A percentile compares a stretch with the other conserved stretches of the same genome.
Conservation (phyloP, 2,888 invertebrate species). For the Ichneumoninae sp. region DNA sequence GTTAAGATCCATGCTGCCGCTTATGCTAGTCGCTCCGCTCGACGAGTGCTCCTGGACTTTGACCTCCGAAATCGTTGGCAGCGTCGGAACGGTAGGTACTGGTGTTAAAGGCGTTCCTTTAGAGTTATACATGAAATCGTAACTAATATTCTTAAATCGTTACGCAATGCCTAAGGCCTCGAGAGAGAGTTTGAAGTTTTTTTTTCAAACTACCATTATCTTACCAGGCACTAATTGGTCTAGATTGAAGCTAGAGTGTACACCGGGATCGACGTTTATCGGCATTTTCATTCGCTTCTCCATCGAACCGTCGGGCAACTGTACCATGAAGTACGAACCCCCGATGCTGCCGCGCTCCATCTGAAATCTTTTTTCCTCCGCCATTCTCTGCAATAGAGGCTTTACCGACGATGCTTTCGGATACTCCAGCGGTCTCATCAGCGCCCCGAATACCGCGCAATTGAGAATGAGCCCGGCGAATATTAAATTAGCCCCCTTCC, state of each 20-base stretch:
- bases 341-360: slow-evolving; percentile 96
- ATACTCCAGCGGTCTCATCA: slow-evolving; percentile 92
- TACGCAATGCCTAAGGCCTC: slow-evolving; percentile 29
- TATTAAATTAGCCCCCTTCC: slow-evolving; percentile 96
- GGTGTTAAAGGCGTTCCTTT: slow-evolving; percentile 90
- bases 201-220: slow-evolving; percentile 43
- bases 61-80: slow-evolving; percentile 96
- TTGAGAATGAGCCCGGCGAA: slow-evolving; percentile 96
- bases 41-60: slow-evolving; percentile 88
- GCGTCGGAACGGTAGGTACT: slow-evolving; percentile 92
- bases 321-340: slow-evolving; percentile 94
- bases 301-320: slow-evolving; percentile 95
- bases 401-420: slow-evolving; percentile 91
- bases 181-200: background rate
- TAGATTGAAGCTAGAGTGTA: slow-evolving; percentile 95
- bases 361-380: slow-evolving; percentile 95
- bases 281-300: slow-evolving; percentile 95
- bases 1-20: slow-evolving; percentile 83
- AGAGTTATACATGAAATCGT: slow-evolving; percentile 69
- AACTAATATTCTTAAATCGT: slow-evolving; percentile 45
- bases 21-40: slow-evolving; percentile 85
- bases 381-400: slow-evolving; percentile 95
- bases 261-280: slow-evolving; percentile 96
- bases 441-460: slow-evolving; percentile 93
- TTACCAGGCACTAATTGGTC: slow-evolving; percentile 90